Conservation (phyloP, 2,113 vertebrate species). For the Cryptotis parvus region DNA sequence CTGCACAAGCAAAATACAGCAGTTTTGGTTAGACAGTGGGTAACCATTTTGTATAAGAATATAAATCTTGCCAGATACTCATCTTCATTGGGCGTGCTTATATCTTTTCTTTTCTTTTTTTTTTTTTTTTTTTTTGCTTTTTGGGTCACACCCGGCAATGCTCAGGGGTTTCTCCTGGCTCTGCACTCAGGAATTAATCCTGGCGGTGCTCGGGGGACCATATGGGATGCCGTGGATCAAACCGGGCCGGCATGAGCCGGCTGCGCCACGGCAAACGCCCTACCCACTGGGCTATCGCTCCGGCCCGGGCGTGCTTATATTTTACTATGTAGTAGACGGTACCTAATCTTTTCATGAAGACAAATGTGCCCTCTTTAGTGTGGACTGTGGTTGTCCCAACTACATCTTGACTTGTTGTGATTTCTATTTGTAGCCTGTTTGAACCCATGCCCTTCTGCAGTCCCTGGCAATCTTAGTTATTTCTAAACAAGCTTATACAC, state of each 20-base stretch:
- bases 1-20: neutral
- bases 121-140: too few relatives aligned
- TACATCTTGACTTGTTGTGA: slow-evolving; percentile 54
- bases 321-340: slow-evolving; percentile 64
- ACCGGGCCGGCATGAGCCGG: too few relatives aligned
- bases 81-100: neutral
- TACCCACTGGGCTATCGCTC: too few relatives aligned
- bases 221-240: too few relatives aligned
- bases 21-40: neutral
- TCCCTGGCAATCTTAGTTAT: neutral
- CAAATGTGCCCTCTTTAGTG: neutral
- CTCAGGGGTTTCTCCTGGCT: too few relatives aligned
- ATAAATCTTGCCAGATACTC: neutral
- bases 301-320: neutral
- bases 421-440: slow-evolving; percentile 51
- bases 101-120: too few relatives aligned
- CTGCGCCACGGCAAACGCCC: too few relatives aligned
- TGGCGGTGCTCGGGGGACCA: too few relatives aligned
- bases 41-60: neutral
- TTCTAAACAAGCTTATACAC: slow-evolving; percentile 47
- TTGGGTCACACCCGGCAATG: too few relatives aligned
- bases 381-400: slow-evolving; percentile 52
- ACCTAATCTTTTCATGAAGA: slow-evolving; percentile 60
- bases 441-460: slow-evolving; percentile 53
- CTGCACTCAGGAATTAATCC: too few relatives aligned